Evolutionary conservation across 2,888 invertebrate species (phyloP).

Genomic region (Diaprepes abbreviatus): DNA sequence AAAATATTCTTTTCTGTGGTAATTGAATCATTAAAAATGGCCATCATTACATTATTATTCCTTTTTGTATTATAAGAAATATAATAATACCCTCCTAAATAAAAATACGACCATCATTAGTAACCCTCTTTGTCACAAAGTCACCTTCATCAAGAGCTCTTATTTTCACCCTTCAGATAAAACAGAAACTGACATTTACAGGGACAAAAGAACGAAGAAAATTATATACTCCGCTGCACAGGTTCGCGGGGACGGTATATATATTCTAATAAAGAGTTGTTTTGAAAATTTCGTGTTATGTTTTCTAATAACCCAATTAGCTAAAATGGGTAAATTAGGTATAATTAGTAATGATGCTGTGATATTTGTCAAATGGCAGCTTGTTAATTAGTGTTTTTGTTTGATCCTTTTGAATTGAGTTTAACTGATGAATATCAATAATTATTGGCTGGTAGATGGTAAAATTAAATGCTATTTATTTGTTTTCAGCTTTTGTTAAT

Average conservation of each 20-base stretch:
- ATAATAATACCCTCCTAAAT: background rate
- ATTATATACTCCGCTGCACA: slow-evolving; percentile 30
- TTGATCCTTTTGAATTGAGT: background rate
- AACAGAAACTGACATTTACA: slow-evolving; percentile 15
- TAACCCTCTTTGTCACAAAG: slow-evolving; percentile 7
- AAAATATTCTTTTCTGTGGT: no score
- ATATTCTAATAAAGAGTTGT: slow-evolving; percentile 22
- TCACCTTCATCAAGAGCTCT: slow-evolving; percentile 21
- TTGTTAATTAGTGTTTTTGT: background rate
- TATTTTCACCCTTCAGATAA: slow-evolving; percentile 13
- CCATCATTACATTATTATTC: no score
- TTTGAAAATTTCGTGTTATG: slow-evolving; percentile 39
- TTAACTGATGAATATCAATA: background rate
- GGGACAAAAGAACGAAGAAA: slow-evolving; percentile 25
- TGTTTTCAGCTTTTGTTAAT: no score
- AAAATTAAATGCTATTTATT: no score
- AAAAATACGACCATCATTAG: slow-evolving; percentile 3
- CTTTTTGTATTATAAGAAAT: background rate
- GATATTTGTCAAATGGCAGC: background rate
- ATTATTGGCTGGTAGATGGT: no score
- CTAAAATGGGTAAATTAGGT: slow-evolving; percentile 20
- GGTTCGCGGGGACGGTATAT: background rate
- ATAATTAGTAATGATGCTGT: slow-evolving; percentile 19
- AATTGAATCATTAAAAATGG: no score
- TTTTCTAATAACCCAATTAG: slow-evolving; percentile 34